A percentile compares a stretch with the other conserved stretches of the same genome.
These are phyloP conservation scores for Saccostrea echinata DNA, from an alignment of 1,140 invertebrate species.

Conservation along the genomic window DNA sequence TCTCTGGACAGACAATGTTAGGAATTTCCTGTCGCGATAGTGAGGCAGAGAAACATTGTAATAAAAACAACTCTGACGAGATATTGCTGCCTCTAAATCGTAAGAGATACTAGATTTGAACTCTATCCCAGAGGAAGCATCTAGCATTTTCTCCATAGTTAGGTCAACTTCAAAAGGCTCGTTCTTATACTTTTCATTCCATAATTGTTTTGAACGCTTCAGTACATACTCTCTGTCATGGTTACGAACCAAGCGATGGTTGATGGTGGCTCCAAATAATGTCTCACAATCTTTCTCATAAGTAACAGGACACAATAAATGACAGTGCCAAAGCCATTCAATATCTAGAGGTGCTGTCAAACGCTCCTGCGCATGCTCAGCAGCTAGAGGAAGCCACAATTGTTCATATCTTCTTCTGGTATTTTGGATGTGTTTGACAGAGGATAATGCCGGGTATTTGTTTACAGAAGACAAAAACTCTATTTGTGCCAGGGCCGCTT, in stretches of 20 bases:
- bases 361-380: conserved; percentile 67
- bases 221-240: conserved; percentile 58
- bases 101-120: conserved; percentile 70
- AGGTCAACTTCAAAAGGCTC: conserved; percentile 68
- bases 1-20: conserved; percentile 77
- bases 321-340: conserved; percentile 82
- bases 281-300: conserved; percentile 79
- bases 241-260: conserved; percentile 78
- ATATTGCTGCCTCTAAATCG: conserved; percentile 77
- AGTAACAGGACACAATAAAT: conserved; percentile 78
- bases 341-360: conserved; percentile 81
- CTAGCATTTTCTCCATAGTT: not conserved
- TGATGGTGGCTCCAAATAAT: conserved; percentile 76
- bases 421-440: conserved; percentile 58
- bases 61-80: conserved; percentile 78
- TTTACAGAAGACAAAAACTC: conserved; percentile 63
- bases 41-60: conserved; percentile 82
- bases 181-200: conserved; percentile 67
- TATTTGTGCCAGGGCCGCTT: conserved; percentile 61
- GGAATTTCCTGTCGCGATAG: conserved; percentile 79
- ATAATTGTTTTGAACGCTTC: conserved; percentile 64
- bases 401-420: conserved; percentile 80
- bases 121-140: not conserved
- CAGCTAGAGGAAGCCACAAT: conserved; percentile 80
- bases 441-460: conserved; percentile 58